phyloP scores from a whole-genome alignment of 2,113 vertebrate species.

The Aspidoscelis tigris region DNA sequence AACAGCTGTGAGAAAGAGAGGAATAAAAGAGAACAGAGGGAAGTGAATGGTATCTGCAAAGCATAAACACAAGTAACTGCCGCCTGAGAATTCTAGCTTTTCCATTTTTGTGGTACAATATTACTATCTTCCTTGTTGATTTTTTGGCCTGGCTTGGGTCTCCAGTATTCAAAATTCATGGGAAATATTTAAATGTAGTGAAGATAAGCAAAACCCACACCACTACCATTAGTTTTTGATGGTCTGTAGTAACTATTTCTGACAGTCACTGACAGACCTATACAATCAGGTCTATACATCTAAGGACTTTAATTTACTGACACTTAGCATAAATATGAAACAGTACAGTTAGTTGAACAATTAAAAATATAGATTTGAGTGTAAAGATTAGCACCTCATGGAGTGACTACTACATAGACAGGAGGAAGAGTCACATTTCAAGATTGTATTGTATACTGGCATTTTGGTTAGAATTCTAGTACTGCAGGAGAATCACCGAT shows the following conservation, averaged over 20 bases:
- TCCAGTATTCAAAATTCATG: neutral
- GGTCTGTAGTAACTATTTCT: neutral
- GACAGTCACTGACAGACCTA: no score
- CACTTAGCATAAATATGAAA: neutral
- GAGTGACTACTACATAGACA: neutral
- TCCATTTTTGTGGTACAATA: neutral
- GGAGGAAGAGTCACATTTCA: neutral
- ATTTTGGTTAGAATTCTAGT: neutral
- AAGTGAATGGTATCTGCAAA: neutral
- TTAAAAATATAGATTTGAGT: neutral
- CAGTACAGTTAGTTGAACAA: neutral
- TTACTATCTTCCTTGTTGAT: neutral
- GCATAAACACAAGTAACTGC: accelerated
- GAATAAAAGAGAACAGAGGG: neutral
- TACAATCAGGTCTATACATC: neutral
- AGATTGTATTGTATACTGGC: neutral
- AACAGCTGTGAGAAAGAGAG: slow-evolving; percentile 79
- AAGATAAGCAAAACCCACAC: neutral
- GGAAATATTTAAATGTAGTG: no score
- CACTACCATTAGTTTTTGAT: neutral
- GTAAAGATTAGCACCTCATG: neutral
- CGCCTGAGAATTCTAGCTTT: neutral
- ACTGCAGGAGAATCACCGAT: neutral
- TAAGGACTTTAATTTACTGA: neutral
- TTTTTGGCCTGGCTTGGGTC: neutral